These are phyloP conservation scores for Micronycteris hirsuta DNA, from an alignment of 2,113 vertebrate genomes.

Conservation along the genomic window DNA sequence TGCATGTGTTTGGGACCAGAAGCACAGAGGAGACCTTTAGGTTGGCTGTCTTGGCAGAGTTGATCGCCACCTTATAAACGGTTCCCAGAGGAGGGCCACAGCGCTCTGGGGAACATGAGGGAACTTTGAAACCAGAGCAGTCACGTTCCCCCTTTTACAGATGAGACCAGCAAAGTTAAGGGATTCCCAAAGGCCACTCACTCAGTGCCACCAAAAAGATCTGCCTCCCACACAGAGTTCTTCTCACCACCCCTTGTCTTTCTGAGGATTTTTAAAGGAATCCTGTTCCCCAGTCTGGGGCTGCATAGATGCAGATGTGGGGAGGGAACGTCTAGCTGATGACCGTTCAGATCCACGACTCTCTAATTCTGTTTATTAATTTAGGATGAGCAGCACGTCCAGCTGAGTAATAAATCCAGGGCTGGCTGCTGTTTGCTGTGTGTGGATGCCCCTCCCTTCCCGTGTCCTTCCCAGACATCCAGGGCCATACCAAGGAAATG, in stretches of 20 bases:
- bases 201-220: background rate
- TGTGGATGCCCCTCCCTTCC: background rate
- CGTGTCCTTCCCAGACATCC: background rate
- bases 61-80: background rate
- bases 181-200: constrained; percentile 18
- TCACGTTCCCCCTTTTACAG: constrained; percentile 43
- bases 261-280: background rate
- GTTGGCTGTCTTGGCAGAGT: background rate
- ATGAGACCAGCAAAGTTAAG: background rate
- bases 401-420: background rate
- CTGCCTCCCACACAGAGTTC: background rate
- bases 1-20: fast-evolving
- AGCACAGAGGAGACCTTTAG: background rate
- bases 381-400: background rate
- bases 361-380: background rate
- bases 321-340: background rate
- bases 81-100: background rate
- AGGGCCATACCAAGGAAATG: background rate
- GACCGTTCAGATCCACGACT: background rate
- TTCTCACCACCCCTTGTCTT: background rate
- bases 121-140: constrained; percentile 22
- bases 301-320: background rate
- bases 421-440: background rate
- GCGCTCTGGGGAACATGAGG: background rate
- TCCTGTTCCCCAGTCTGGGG: background rate